A percentile compares a stretch with the other conserved stretches of the same genome.
Evolutionary conservation across 2,797 vertebrate species (phyloP).

Genomic region (Centroberyx gerrardi): DNA sequence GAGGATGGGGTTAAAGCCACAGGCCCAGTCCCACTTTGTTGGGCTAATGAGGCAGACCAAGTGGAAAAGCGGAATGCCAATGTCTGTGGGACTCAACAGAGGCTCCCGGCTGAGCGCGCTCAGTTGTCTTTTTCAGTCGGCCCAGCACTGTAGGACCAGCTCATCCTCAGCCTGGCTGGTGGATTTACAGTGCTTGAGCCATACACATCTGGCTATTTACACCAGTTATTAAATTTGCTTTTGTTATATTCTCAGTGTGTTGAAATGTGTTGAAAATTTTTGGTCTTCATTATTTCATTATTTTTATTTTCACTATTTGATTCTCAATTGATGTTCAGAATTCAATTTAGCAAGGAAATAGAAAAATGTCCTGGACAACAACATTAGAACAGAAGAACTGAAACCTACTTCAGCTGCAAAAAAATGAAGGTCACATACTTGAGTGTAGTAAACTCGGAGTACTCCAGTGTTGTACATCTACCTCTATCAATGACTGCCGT

Average conservation of each 20-base stretch:
- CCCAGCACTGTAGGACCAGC: slow-evolving; percentile 43
- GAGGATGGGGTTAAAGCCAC: slow-evolving; percentile 25
- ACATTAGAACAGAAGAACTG: too few relatives aligned
- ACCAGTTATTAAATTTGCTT: slow-evolving; percentile 10
- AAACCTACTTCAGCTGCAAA: too few relatives aligned
- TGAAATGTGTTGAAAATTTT: neutral
- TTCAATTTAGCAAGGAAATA: too few relatives aligned
- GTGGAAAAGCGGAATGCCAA: slow-evolving; percentile 73
- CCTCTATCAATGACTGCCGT: too few relatives aligned
- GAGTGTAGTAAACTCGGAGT: too few relatives aligned
- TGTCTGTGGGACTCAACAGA: slow-evolving; percentile 62
- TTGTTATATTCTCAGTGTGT: neutral
- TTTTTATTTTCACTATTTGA: too few relatives aligned
- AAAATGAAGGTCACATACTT: too few relatives aligned
- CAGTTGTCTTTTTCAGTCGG: slow-evolving; percentile 56
- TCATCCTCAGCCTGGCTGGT: slow-evolving; percentile 22
- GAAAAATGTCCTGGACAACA: too few relatives aligned
- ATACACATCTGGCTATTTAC: slow-evolving; percentile 30
- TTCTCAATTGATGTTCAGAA: too few relatives aligned
- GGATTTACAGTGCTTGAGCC: slow-evolving; percentile 36
- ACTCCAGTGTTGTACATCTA: too few relatives aligned
- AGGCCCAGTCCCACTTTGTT: slow-evolving; percentile 42
- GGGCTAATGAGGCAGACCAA: slow-evolving; percentile 56
- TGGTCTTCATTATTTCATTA: neutral
- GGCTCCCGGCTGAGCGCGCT: slow-evolving; percentile 46